Evolutionary conservation across 1,140 invertebrate genomes (phyloP), one percentile per base, ranked within the genome.

Genomic region (Fopius arisanus): DNA sequence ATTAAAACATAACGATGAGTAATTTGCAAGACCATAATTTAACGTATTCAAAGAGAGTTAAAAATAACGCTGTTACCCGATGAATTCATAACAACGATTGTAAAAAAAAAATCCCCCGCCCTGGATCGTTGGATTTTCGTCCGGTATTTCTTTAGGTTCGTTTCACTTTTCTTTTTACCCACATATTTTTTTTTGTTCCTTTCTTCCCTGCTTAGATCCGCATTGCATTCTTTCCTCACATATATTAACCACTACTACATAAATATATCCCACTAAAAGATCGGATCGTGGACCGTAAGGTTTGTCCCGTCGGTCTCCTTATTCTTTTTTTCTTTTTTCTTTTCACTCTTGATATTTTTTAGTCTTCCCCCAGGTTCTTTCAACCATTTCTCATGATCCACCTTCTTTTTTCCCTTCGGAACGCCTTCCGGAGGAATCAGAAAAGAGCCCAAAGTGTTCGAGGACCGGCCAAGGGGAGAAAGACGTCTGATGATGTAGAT

Each of bases 181-280:
- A 14, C 67, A 31, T n/a, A 48, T 48, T 23, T 59, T 59, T 59
- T 59, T 26, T 59, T 23, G 6, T 59, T 28, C 54, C 54, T 59
- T 59, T 28, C 54, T 28, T 59, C 23, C 28, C 28, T 63, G 65
- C 31, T 31, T 62, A 43, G 70, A 72, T 72, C 70, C 70, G 63
- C 70, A 67, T 72, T 72, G 63, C 70, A 72, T 72, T 72, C 70
- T 72, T 72, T 72, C 70, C 29, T 72, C 70, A 72, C 70, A 72
- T 72, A 67, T 21, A 59, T 59, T 59, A 19, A 3, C 54, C 70
- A 63, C 54, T 63, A 63, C 62, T 28, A 41, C 70, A 72, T 51
- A 67, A 51, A 65, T 72, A 67, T 48, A 10, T 67, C 67, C 62
- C 43, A 28, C 65, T 40, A 66, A 66, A 67, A 72, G 70, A 72